Evolutionary conservation across 2,797 vertebrate genomes (phyloP).

Genomic region (Cossypha polioptera): DNA sequence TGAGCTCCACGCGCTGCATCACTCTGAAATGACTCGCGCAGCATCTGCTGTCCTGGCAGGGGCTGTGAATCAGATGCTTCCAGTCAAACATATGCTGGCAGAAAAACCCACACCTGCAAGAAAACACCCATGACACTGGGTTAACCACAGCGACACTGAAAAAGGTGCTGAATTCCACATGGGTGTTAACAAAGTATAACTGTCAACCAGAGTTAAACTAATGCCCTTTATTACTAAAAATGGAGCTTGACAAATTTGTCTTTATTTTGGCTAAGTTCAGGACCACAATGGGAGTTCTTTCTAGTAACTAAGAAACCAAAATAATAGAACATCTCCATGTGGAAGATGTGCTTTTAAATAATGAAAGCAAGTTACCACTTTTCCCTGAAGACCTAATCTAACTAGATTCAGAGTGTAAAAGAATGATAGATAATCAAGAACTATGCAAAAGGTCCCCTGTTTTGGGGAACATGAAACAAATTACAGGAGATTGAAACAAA

Average conservation of each 20-base stretch:
- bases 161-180: neutral
- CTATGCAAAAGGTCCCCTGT: neutral
- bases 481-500: neutral
- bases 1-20: neutral
- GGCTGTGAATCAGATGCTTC: conserved; percentile 19
- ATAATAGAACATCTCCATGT: neutral
- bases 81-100: neutral
- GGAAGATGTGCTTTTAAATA: neutral
- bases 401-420: neutral
- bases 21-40: neutral
- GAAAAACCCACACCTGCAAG: neutral
- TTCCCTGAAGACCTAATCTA: neutral
- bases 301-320: neutral
- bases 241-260: neutral
- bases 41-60: conserved; percentile 43
- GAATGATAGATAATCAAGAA: neutral
- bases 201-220: neutral
- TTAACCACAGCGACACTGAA: neutral
- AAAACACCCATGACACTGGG: neutral
- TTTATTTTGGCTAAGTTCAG: neutral
- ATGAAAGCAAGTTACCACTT: neutral
- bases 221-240: neutral
- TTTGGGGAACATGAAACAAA: neutral
- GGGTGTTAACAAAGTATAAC: neutral
- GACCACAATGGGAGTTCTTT: neutral